These are phyloP conservation scores for Clitarchus hookeri DNA, from an alignment of 2,888 invertebrate genomes.

Conservation along the genomic window DNA sequence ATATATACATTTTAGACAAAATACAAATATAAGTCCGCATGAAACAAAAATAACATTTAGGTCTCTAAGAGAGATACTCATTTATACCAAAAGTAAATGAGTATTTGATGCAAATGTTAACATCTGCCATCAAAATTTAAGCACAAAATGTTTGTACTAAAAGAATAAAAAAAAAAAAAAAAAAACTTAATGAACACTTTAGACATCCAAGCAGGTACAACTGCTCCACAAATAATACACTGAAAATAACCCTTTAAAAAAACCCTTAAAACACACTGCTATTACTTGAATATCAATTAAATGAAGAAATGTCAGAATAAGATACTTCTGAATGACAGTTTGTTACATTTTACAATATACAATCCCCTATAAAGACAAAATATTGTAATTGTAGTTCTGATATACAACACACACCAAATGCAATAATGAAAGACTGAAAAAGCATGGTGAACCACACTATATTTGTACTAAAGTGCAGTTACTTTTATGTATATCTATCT, in stretches of 20 bases:
- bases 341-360: not conserved
- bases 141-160: not conserved
- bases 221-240: not conserved
- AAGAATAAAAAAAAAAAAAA: not conserved
- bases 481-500: slow-evolving; percentile 34
- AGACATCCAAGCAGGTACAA: not conserved
- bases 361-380: not conserved
- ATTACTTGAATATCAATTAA: not conserved
- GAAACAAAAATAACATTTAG: not conserved
- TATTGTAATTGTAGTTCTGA: not conserved
- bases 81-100: not conserved
- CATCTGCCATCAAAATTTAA: not conserved
- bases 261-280: not conserved
- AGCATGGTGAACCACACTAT: slow-evolving; percentile 40
- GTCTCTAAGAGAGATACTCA: not conserved
- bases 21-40: not conserved
- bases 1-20: slow-evolving; percentile 6
- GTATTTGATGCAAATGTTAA: not conserved
- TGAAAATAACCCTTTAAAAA: not conserved
- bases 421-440: slow-evolving; percentile 38
- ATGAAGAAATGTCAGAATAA: not conserved
- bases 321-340: not conserved
- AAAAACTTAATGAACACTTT: not conserved
- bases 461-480: slow-evolving; percentile 43
- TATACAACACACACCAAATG: slow-evolving; percentile 31